Conservation (phyloP, 2,888 invertebrate genomes). For the Spodoptera picta region DNA sequence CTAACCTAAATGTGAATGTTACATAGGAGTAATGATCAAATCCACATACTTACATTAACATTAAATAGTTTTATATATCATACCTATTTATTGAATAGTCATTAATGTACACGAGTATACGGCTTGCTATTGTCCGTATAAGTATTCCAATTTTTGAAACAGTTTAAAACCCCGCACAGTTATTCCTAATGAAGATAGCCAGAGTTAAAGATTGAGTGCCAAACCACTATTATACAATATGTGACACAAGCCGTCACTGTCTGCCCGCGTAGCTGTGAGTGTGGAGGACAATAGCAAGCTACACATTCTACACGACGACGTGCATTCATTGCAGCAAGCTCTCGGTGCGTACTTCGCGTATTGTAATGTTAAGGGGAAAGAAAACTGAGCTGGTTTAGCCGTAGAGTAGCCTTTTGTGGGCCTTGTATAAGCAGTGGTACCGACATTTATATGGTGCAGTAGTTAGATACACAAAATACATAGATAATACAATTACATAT, state of each 20-base stretch:
- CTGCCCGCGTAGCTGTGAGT: slow-evolving; percentile 13
- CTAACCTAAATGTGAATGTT: slow-evolving; percentile 76
- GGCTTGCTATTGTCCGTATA: slow-evolving; percentile 79
- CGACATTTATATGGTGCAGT: slow-evolving; percentile 44
- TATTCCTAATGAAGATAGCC: slow-evolving; percentile 59
- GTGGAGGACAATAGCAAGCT: slow-evolving; percentile 76
- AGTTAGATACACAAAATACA: slow-evolving; percentile 46
- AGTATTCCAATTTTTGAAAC: slow-evolving; percentile 63
- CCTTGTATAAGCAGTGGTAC: slow-evolving; percentile 39
- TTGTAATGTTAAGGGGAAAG: slow-evolving; percentile 37
- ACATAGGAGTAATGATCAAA: slow-evolving; percentile 64
- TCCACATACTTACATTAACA: slow-evolving; percentile 54
- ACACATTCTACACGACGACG: slow-evolving; percentile 47
- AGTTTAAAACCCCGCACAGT: slow-evolving; percentile 71
- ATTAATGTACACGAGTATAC: slow-evolving; percentile 56
- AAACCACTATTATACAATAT: slow-evolving; percentile 72
- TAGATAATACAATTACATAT: slow-evolving; percentile 43
- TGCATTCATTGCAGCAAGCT: slow-evolving; percentile 68
- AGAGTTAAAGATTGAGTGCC: slow-evolving; percentile 74
- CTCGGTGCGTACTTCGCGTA: slow-evolving; percentile 33
- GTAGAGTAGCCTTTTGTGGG: slow-evolving; percentile 33
- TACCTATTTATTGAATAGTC: slow-evolving; percentile 63
- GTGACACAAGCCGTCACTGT: slow-evolving; percentile 55
- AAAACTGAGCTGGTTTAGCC: slow-evolving; percentile 30
- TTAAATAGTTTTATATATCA: slow-evolving; percentile 67